phyloP scores from a whole-genome alignment of 2,113 vertebrate genomes.

The Oryzias celebensis region DNA sequence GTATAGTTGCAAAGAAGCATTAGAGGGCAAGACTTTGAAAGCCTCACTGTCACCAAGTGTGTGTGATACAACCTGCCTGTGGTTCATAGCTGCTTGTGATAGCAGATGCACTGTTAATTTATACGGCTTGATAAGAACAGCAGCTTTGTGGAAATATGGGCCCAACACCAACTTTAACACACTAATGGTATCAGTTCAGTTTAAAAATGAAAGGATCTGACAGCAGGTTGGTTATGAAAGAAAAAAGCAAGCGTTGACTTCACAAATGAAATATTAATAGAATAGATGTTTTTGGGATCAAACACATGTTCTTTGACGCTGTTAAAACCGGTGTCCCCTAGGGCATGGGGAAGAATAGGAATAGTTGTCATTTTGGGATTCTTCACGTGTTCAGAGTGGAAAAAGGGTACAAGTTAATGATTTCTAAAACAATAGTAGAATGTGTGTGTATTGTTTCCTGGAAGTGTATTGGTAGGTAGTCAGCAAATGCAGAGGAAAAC shows the following conservation, averaged over 20 bases:
- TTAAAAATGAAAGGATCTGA: slow-evolving; percentile 17
- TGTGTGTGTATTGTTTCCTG: too few species aligned
- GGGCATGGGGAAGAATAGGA: too few species aligned
- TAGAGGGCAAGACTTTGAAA: not conserved
- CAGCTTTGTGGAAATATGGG: slow-evolving; percentile 16
- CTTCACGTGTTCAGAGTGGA: too few species aligned
- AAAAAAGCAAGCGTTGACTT: slow-evolving; percentile 25
- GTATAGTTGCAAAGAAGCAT: not conserved
- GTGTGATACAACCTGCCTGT: not conserved
- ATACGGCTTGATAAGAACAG: slow-evolving; percentile 24
- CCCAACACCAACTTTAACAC: slow-evolving; percentile 30
- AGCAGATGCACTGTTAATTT: slow-evolving; percentile 31
- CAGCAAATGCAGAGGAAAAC: too few species aligned
- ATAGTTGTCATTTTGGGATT: too few species aligned
- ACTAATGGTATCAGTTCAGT: slow-evolving; percentile 23
- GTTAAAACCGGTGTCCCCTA: too few species aligned
- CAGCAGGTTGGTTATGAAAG: slow-evolving; percentile 46
- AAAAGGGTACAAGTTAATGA: too few species aligned
- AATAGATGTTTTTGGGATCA: too few species aligned
- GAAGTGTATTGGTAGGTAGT: too few species aligned
- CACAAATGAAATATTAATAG: too few species aligned
- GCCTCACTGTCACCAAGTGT: not conserved
- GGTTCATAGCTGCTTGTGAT: slow-evolving; percentile 40
- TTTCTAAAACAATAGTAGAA: too few species aligned
- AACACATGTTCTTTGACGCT: too few species aligned